phyloP scores from a whole-genome alignment of 2,797 vertebrate species.

The Gephyroberyx darwinii region DNA sequence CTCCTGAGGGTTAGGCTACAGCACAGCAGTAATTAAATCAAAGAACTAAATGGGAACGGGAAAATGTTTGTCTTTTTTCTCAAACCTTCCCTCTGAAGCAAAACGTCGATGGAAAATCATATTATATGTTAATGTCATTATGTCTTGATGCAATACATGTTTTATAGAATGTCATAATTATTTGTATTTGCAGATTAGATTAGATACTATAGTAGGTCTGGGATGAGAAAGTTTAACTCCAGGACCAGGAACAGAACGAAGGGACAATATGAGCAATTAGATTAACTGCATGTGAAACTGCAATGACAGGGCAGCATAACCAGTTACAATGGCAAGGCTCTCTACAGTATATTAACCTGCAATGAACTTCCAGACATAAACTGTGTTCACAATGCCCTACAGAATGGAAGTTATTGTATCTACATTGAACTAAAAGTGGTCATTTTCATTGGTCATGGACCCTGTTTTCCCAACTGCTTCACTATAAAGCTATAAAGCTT shows the following conservation, averaged over 20 bases:
- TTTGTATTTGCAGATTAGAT: constrained; percentile 37
- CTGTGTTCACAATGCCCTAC: too few relatives aligned
- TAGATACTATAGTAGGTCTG: neutral
- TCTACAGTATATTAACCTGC: neutral
- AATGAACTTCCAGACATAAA: constrained; percentile 5
- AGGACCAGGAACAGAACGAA: neutral
- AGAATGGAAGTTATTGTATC: too few relatives aligned
- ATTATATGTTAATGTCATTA: constrained; percentile 11
- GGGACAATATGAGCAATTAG: neutral
- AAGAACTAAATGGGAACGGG: constrained; percentile 36
- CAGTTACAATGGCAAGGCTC: neutral
- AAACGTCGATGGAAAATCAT: constrained; percentile 19
- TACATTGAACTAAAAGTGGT: too few relatives aligned
- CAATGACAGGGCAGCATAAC: neutral
- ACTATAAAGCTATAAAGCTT: too few relatives aligned
- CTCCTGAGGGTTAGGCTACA: constrained; percentile 51
- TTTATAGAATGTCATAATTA: constrained; percentile 37
- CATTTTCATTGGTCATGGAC: too few relatives aligned
- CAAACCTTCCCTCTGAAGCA: constrained; percentile 37
- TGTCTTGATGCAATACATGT: constrained; percentile 16
- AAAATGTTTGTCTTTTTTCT: constrained; percentile 37
- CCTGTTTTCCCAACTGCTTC: too few relatives aligned
- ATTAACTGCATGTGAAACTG: neutral
- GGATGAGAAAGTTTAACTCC: neutral
- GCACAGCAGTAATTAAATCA: constrained; percentile 61